Evolutionary conservation across 2,888 invertebrate species (phyloP).

Genomic region (Polydrusus tereticollis): DNA sequence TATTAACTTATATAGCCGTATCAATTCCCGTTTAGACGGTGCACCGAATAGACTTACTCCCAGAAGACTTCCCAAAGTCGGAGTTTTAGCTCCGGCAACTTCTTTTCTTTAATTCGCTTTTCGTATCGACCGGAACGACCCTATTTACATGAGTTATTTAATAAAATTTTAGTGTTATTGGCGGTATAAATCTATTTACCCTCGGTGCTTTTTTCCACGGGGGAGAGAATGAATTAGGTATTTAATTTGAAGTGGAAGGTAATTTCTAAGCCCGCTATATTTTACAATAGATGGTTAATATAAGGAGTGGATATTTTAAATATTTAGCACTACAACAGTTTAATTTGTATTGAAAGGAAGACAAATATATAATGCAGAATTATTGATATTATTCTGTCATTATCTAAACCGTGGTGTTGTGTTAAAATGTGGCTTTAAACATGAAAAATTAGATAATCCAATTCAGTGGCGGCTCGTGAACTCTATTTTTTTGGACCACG

Average conservation of each 20-base stretch:
- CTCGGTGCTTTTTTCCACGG: constrained; percentile 16
- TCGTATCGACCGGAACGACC: constrained; percentile 57
- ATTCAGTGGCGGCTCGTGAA: too few relatives aligned
- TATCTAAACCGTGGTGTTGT: too few relatives aligned
- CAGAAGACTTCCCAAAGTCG: constrained; percentile 57
- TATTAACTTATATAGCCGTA: constrained; percentile 68
- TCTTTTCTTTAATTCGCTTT: constrained; percentile 62
- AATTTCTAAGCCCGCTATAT: too few relatives aligned
- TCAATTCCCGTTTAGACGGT: constrained; percentile 64
- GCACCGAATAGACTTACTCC: constrained; percentile 49
- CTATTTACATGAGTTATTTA: constrained; percentile 60
- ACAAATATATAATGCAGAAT: too few relatives aligned
- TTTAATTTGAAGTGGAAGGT: constrained; percentile 35
- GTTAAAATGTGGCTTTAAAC: too few relatives aligned
- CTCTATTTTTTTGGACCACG: too few relatives aligned
- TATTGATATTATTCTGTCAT: too few relatives aligned
- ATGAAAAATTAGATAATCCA: too few relatives aligned
- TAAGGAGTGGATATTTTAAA: too few relatives aligned
- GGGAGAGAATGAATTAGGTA: constrained; percentile 30
- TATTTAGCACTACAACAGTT: too few relatives aligned
- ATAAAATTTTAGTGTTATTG: constrained; percentile 57
- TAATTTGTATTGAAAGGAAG: too few relatives aligned
- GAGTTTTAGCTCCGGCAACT: constrained; percentile 58
- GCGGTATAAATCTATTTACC: constrained; percentile 49
- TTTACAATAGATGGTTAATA: too few relatives aligned